phyloP scores from a whole-genome alignment of 2,888 invertebrate genomes.

The Endomychus coccineus region DNA sequence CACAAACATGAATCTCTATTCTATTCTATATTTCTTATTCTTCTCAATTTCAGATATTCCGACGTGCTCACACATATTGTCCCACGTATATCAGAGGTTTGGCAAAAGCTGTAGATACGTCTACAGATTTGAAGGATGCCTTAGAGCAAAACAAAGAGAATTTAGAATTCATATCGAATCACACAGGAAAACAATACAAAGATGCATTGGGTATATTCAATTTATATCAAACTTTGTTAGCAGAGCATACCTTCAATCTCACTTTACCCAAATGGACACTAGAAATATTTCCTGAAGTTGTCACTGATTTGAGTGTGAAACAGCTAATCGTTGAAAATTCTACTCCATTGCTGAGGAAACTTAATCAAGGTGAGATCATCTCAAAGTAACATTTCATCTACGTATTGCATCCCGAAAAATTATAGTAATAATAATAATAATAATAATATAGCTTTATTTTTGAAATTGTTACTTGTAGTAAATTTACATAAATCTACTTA shows the following conservation, averaged over 20 bases:
- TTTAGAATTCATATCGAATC: conserved; percentile 30
- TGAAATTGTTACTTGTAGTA: too few species aligned
- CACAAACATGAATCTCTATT: too few species aligned
- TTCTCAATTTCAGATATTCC: conserved; percentile 29
- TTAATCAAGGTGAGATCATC: conserved; percentile 42
- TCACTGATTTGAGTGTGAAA: conserved; percentile 36
- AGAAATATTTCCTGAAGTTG: conserved; percentile 35
- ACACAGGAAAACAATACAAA: conserved; percentile 30
- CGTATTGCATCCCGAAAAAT: background rate
- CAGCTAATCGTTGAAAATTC: conserved; percentile 42
- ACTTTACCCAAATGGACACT: conserved; percentile 44
- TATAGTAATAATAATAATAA: too few species aligned
- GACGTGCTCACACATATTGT: conserved; percentile 36
- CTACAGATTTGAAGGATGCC: conserved; percentile 26
- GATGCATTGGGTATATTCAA: conserved; percentile 30
- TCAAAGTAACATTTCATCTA: background rate
- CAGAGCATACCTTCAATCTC: conserved; percentile 37
- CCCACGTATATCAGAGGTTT: conserved; percentile 35
- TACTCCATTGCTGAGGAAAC: conserved; percentile 34
- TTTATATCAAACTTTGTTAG: conserved; percentile 36
- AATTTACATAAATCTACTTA: too few species aligned
- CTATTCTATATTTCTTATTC: too few species aligned
- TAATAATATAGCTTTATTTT: too few species aligned
- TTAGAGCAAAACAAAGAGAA: conserved; percentile 26
- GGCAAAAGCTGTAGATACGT: conserved; percentile 24